phyloP scores from a whole-genome alignment of 37 sponge, comb jelly and placozoan genomes.

The Oscarella lobularis region DNA sequence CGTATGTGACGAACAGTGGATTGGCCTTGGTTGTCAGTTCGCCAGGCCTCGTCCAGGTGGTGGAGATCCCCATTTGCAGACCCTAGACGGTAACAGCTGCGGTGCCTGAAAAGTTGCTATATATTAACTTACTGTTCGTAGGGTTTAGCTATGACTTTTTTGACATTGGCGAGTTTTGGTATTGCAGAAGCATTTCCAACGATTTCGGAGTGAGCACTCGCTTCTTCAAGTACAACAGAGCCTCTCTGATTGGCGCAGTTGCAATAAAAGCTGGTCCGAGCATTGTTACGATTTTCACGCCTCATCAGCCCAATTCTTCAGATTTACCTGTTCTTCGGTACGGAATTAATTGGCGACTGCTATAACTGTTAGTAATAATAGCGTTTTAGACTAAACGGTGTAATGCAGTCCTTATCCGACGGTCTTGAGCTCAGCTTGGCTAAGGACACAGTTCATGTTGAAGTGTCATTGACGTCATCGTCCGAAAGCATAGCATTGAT shows the following conservation, averaged over 20 bases:
- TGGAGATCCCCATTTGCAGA: background rate
- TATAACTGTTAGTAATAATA: too few relatives aligned
- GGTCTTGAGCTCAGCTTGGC: background rate
- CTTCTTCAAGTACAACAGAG: background rate
- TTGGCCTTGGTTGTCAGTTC: background rate
- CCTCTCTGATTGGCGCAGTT: background rate
- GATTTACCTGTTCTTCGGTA: background rate
- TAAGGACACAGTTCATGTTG: background rate
- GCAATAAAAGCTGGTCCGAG: background rate
- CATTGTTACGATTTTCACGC: background rate
- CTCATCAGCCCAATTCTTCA: background rate
- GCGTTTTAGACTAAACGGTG: background rate
- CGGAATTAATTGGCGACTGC: too few relatives aligned
- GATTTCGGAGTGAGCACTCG: background rate
- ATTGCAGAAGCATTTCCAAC: background rate
- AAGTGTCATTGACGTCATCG: background rate
- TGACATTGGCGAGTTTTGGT: conserved; percentile 1
- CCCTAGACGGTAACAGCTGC: background rate
- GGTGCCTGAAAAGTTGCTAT: background rate
- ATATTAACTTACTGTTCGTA: too few relatives aligned
- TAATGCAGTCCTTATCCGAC: background rate
- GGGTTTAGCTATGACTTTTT: background rate
- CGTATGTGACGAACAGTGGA: background rate
- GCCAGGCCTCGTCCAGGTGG: conserved; percentile 1
- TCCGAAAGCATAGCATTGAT: background rate